Base-by-base conservation (phyloP, 2,113 vertebrate species). In the Turnix velox region DNA sequence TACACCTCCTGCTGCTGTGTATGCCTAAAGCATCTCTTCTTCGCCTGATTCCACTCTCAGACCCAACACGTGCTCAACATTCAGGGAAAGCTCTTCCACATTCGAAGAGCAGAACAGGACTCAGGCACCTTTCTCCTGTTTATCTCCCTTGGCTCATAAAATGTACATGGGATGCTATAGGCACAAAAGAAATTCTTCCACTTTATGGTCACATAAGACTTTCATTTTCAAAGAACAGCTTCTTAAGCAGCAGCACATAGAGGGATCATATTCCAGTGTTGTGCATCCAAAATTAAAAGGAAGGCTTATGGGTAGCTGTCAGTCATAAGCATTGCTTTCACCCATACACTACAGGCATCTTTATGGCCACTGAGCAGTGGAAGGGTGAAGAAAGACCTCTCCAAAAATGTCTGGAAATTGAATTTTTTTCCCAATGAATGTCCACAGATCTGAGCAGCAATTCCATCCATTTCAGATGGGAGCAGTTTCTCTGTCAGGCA, bases 371-470 rank as follows among this genome's bases (percentile, higher is more conserved):
- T 37, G 88, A 93, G 58, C 57, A 88, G 58, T 27, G 30, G 31
- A 86, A 95, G 55, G 62, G 33, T 68, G 69, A 68, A n/a, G 39
- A 86, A 92, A 42, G 28, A 90, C 62, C 81, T 55, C 57, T 84
- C 6, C 4, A 81, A 63, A 88, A 93, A 65, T 3, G 40, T 13
- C 62, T 87, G 57, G 72, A 96, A 94, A 96, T 88, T 88, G 84
- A 92, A 90, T 92, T 94, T 96, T 95, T 80, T 76, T 66, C 85
- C 85, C 87, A 80, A 93, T 54, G 73, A 69, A 85, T 93, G 86
- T 63, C 68, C 65, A 74, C 15, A 73, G 81, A 69, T 74, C 79
- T 88, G 78, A 90, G 74, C 85, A 82, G 86, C 57, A 93, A 81
- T 81, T 95, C 72, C 19, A 1, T 25, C 80, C 86, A 25, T 75